Evolutionary conservation across 2,888 invertebrate genomes (phyloP).

Genomic region (Heliconius ismenius): DNA sequence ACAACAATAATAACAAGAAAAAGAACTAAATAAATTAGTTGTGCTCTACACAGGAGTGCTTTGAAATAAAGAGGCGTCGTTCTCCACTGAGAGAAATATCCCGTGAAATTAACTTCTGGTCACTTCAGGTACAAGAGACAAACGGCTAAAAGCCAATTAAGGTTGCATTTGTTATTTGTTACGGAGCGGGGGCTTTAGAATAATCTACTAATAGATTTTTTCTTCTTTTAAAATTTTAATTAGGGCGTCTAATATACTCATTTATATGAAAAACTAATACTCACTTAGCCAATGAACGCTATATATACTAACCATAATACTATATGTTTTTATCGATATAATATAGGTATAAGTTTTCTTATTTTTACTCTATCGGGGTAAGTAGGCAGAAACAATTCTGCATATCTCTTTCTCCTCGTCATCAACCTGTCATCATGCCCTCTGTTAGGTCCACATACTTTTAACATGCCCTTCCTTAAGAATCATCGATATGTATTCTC

Average conservation of each 20-base stretch:
- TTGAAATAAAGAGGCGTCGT: conserved; percentile 62
- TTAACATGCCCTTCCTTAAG: neutral
- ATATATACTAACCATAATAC: no score
- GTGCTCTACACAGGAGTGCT: conserved; percentile 71
- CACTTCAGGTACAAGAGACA: conserved; percentile 73
- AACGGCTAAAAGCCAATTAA: conserved; percentile 55
- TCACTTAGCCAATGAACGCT: no score
- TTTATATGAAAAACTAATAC: neutral
- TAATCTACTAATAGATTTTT: neutral
- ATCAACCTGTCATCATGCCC: no score
- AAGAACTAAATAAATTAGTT: conserved; percentile 64
- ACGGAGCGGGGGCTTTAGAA: neutral
- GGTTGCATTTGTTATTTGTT: conserved; percentile 25
- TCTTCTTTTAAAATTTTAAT: neutral
- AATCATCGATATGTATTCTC: no score
- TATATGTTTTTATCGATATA: no score
- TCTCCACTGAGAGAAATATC: conserved; percentile 71
- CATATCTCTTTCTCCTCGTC: neutral
- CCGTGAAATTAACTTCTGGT: conserved; percentile 80
- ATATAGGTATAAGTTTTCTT: no score
- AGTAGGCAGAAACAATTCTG: no score
- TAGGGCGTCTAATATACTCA: neutral
- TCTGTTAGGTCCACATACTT: neutral
- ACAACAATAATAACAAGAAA: neutral
- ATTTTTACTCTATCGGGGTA: no score